phyloP scores from a whole-genome alignment of 2,888 invertebrate genomes.

The Heliconius cydno region DNA sequence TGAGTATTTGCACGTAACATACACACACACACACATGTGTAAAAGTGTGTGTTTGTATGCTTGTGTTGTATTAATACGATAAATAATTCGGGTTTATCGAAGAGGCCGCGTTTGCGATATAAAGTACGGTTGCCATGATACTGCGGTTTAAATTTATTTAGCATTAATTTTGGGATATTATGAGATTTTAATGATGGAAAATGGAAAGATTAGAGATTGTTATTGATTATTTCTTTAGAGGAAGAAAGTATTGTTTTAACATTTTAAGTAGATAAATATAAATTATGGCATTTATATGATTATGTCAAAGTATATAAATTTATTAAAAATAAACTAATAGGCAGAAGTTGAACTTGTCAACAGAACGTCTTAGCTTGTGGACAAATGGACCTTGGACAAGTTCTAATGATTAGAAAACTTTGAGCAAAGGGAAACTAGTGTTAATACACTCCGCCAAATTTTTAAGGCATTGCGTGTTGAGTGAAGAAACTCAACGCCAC shows the following conservation, averaged over 20 bases:
- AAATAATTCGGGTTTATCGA: conserved; percentile 79
- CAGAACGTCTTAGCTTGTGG: too few species aligned
- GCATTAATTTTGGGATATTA: background rate
- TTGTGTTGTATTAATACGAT: conserved; percentile 72
- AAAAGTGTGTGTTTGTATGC: conserved; percentile 32
- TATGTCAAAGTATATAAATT: too few species aligned
- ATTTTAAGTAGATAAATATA: too few species aligned
- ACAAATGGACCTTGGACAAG: too few species aligned
- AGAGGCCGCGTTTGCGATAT: conserved; percentile 68
- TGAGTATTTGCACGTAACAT: conserved; percentile 42
- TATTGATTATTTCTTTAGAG: background rate
- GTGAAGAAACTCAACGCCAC: too few species aligned
- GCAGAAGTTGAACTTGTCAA: too few species aligned
- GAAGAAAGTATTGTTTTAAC: background rate
- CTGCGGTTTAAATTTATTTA: background rate
- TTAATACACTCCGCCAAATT: too few species aligned
- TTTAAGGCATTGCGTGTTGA: too few species aligned
- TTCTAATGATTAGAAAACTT: too few species aligned
- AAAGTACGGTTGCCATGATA: conserved; percentile 56
- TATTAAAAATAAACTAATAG: too few species aligned
- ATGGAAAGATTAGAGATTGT: background rate
- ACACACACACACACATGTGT: conserved; percentile 43
- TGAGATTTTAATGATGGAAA: background rate
- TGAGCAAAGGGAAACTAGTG: too few species aligned
- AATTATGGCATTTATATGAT: too few species aligned